These are phyloP conservation scores for Hyalella azteca DNA, from an alignment of 2,888 invertebrate species.

Conservation along the genomic window DNA sequence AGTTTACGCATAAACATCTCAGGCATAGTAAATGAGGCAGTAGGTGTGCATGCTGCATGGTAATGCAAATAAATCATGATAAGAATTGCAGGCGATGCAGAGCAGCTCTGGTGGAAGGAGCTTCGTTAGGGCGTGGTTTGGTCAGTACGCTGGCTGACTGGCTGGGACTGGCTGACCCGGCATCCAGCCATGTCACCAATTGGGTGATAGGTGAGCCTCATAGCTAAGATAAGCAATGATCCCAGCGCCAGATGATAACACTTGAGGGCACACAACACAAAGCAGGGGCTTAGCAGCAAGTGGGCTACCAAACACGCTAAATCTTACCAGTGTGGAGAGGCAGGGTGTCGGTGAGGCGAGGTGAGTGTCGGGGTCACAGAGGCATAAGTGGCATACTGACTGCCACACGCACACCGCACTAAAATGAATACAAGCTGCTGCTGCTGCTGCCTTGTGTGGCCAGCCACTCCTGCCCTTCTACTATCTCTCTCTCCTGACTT, in stretches of 20 bases:
- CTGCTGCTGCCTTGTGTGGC: background rate
- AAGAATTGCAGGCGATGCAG: no score
- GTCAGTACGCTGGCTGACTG: conserved; percentile 12
- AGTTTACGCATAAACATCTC: no score
- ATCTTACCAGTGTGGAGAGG: conserved; percentile 32
- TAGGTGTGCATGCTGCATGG: no score
- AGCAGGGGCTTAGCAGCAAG: no score
- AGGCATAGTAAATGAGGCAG: no score
- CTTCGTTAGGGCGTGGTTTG: background rate
- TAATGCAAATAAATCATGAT: no score
- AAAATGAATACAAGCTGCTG: background rate
- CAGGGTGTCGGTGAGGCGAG: conserved; percentile 34
- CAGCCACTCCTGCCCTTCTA: no score
- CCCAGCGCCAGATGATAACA: background rate
- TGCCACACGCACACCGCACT: background rate
- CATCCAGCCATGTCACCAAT: conserved; percentile 17
- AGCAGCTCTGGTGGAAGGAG: background rate
- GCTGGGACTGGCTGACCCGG: conserved; percentile 27
- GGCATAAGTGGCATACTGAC: conserved; percentile 32
- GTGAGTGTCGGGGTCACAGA: conserved; percentile 21
- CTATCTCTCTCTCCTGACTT: no score
- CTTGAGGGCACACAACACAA: background rate
- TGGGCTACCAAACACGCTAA: no score
- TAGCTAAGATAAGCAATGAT: background rate
- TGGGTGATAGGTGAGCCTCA: conserved; percentile 11